These are phyloP conservation scores for Eolophus roseicapilla DNA, from an alignment of 2,113 vertebrate genomes.

Conservation along the genomic window DNA sequence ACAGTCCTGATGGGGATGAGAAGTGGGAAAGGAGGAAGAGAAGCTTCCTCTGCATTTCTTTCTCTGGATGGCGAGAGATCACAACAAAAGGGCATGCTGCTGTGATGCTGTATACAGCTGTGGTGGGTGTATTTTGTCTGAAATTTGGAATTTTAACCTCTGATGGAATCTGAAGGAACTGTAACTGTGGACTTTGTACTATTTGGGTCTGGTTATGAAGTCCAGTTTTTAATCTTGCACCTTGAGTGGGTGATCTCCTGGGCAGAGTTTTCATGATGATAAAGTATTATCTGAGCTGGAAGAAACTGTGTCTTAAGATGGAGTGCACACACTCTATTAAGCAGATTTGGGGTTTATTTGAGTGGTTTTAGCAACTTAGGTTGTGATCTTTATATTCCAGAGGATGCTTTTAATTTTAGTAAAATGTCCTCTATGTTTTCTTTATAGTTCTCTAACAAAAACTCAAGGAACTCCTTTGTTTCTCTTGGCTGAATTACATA, in stretches of 20 bases:
- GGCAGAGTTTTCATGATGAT: background rate
- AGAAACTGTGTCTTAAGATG: background rate
- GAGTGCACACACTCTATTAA: background rate
- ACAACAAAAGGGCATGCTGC: background rate
- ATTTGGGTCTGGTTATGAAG: constrained; percentile 29
- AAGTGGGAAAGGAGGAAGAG: background rate
- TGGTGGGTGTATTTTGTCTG: constrained; percentile 3
- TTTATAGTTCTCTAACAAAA: background rate
- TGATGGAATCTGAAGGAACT: constrained; percentile 40
- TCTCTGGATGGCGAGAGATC: constrained; percentile 30
- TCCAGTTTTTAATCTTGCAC: constrained; percentile 31
- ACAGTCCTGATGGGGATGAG: background rate
- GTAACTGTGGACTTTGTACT: background rate
- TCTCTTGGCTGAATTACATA: background rate
- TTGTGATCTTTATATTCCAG: background rate
- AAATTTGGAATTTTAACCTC: constrained; percentile 45
- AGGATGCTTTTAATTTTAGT: background rate
- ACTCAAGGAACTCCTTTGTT: background rate
- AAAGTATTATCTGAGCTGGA: background rate
- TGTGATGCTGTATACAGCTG: background rate
- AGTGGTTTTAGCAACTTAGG: background rate
- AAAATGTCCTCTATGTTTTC: background rate
- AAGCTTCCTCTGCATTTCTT: constrained; percentile 57
- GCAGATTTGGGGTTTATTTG: background rate
- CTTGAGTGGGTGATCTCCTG: background rate